A percentile compares a stretch with the other conserved stretches of the same genome.
These are phyloP conservation scores for Cryptomyrus ogoouensis DNA, from an alignment of 2,113 vertebrate genomes.

Conservation along the genomic window DNA sequence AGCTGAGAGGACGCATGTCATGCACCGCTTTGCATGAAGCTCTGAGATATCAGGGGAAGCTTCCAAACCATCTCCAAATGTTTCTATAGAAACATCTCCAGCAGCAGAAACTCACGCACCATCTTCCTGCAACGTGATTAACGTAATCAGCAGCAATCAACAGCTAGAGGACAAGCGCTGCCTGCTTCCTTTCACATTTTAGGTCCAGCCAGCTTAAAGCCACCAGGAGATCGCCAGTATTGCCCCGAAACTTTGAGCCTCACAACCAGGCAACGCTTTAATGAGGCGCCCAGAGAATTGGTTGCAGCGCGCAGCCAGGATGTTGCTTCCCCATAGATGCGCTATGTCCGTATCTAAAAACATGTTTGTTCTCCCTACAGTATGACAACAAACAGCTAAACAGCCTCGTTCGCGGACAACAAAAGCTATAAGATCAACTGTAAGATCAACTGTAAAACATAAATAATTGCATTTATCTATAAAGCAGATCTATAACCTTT, in stretches of 20 bases:
- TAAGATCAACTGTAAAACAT: background rate
- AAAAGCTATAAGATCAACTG: background rate
- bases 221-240: background rate
- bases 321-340: slow-evolving; percentile 30
- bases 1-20: background rate
- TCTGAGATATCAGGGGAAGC: slow-evolving; percentile 41
- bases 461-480: background rate
- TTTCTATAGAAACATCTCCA: slow-evolving; percentile 62
- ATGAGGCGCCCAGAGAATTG: slow-evolving; percentile 55
- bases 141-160: background rate
- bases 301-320: slow-evolving; percentile 24
- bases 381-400: slow-evolving; percentile 30
- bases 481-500: background rate
- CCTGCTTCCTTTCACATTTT: background rate
- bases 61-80: slow-evolving; percentile 45
- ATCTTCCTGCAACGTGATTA: background rate
- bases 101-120: slow-evolving; percentile 17
- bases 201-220: background rate
- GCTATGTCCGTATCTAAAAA: slow-evolving; percentile 37
- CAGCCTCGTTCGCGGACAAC: background rate
- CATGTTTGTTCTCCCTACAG: slow-evolving; percentile 57
- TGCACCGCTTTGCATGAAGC: slow-evolving; percentile 11
- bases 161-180: background rate
- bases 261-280: slow-evolving; percentile 35
- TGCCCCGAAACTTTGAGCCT: background rate